Evolutionary conservation across 2,113 vertebrate species (phyloP), one percentile per base, ranked within the genome.

Genomic region (Heterotis niloticus): DNA sequence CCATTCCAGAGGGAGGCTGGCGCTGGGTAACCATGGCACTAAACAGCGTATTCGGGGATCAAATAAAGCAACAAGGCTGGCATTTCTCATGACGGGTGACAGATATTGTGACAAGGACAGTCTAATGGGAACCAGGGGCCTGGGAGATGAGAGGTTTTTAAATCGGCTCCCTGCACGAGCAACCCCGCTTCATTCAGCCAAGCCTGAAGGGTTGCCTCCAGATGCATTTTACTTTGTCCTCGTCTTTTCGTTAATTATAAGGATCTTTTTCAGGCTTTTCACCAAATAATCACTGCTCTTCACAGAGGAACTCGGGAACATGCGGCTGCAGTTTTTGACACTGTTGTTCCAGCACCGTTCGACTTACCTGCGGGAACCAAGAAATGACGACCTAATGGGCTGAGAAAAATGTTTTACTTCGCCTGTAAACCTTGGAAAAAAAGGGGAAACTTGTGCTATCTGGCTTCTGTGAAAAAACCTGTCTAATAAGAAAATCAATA

Each of bases 1-100:
- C 13, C n/a, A 20, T n/a, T 77, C 51, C 44, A 0, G 28, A 3
- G 17, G 64, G 4, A 24, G 64, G 64, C 23, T 17, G 9, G 23
- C 23, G n/a, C 9, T 54, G 14, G 17, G n/a, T 51, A 77, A 29
- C 24, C 28, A 56, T 5, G 24, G 23, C 64, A 56, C 34, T 34
- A 59, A 23, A 59, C 11, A 60, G 0, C 10, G 52, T 29, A 16
- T 29, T 44, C 0, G 18, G 20, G 29, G 20, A 71, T 44, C 18
- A 16, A 14, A 28, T 56, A 10, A 66, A 59, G 24, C 10, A n/a
- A 20, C 65, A 26, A 26, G 44, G 51, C 29, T 56, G 23, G 51
- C 76, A 67, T 78, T 78, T 70, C 18, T 68, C 66, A 59, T 44
- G 56, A 24, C 10, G 26, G n/a, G 12, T 60, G 20, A 69, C 56